Base-by-base conservation (phyloP, 2,797 vertebrate genomes). In the Sebastes trivittatus region DNA sequence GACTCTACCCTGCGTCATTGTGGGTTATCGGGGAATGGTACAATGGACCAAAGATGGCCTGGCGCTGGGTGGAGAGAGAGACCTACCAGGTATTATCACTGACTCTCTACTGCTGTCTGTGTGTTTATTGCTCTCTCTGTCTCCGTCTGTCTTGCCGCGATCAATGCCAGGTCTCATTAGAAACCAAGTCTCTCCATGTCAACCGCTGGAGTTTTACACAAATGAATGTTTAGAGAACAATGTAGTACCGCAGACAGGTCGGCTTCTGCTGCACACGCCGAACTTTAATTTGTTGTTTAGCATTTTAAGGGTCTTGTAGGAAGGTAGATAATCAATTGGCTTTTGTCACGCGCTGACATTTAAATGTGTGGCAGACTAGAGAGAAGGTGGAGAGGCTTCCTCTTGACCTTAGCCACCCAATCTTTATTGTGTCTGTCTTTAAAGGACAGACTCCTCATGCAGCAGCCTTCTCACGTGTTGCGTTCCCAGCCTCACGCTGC, bases 11-110 rank as follows among this genome's bases (percentile, higher is more conserved):
- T 97, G 97, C 49, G 95, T 96, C 69, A 95, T 97, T 18, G 94
- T 96, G 56, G 95, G 96, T 1, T 97, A 98, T 80, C 88, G 93
- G 62, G 96, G 97, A 46, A 96, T 97, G 94, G 97, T 98, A 68
- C 97, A 98, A 78, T 98, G 97, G 97, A 98, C 97, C 77, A 98
- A 97, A 96, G 97, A 98, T 22, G 97, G 97, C 34, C 92, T 98
- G 87, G 97, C 97, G 0, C 92, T 98, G 58, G 97, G 97, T 4
- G 97, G 96, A 63, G 97, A 98, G 87, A 90, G 97, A 92, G 96
- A 97, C 82, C 93, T 98, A 78, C 97, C 97, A 88, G 97, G 97
- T 98, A 95, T 82, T 59, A 68, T 42, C 65, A 36, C 67, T 23
- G 29, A 61, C 62, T 30, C 49, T 42, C 55, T 14, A 1, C 72